Base-by-base conservation (phyloP, 2,797 vertebrate genomes). In the Falco cherrug region DNA sequence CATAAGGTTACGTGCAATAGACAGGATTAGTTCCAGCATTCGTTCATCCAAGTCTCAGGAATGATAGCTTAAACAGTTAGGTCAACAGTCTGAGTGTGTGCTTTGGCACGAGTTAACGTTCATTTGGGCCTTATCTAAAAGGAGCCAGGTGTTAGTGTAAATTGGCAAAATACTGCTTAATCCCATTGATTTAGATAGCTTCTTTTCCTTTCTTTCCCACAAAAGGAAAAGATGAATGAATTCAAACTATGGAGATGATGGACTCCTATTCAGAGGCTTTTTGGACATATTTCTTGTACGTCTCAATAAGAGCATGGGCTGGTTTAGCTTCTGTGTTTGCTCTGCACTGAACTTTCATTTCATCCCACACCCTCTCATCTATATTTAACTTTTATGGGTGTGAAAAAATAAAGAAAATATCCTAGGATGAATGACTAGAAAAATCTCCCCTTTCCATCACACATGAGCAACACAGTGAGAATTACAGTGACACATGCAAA, bases 101-200 rank as follows among this genome's bases (percentile, higher is more conserved):
- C 67, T 94, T 96, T 94, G 96, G 93, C 93, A 92, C 2, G 1
- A 92, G 68, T 50, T 89, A 90, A 63, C 3, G 54, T 59, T 96
- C 82, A 88, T 88, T 95, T 91, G 56, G 70, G 63, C 18, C 67
- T 96, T 97, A 96, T 96, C 95, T 97, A 57, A 95, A 97, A 97
- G 77, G 79, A 96, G 51, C 51, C 97, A 97, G 92, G 90, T 97
- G 95, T 76, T 91, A 82, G 43, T 50, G 76, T 88, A 97, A 97
- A 97, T 89, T 93, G 82, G 79, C 84, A 93, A 87, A 93, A 95
- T 91, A 28, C 84, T 82, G 61, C 87, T 88, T 96, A 96, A 97
- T 96, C 93, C 84, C 67, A 47, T 50, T 91, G 87, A 92, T 91
- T 95, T 74, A 95, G 73, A 93, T 73, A 84, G 56, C 37, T 91